A percentile compares a stretch with the other conserved stretches of the same genome.
Evolutionary conservation across 30 jellyfish, hydroid and myxozoan species (phyloP).

Genomic region (Turritopsis rubra): DNA sequence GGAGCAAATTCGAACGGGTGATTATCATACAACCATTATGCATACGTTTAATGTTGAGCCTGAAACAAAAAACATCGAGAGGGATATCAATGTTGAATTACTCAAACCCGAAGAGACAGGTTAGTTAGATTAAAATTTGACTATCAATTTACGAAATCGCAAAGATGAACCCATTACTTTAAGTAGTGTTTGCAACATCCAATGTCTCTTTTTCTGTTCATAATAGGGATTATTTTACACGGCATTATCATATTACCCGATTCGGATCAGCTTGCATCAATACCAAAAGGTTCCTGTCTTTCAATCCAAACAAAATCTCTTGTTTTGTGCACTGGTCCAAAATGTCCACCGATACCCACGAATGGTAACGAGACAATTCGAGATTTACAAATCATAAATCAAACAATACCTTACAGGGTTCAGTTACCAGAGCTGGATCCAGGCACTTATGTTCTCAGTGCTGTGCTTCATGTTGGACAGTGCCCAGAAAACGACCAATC

Average conservation of each 20-base stretch:
- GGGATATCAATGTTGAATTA: conserved; percentile 13
- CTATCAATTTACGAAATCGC: background rate
- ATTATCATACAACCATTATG: conserved; percentile 29
- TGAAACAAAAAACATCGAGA: background rate
- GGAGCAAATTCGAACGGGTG: conserved; percentile 22
- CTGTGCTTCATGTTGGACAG: conserved; percentile 17
- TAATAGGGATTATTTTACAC: conserved; percentile 17
- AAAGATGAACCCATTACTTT: no score
- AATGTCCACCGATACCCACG: background rate
- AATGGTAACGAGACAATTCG: conserved; percentile 7
- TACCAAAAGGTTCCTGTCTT: conserved; percentile 23
- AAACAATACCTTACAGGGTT: conserved; percentile 16
- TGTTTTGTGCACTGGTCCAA: conserved; percentile 13
- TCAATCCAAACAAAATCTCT: conserved; percentile 16
- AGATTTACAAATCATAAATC: background rate
- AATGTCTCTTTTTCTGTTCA: background rate
- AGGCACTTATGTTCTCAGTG: conserved; percentile 30
- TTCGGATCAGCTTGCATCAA: background rate
- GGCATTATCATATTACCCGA: conserved; percentile 25
- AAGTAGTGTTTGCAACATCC: no score
- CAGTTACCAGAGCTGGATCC: conserved; percentile 26
- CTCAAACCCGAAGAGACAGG: conserved; percentile 22
- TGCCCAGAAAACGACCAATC: conserved; percentile 32
- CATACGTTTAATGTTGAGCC: conserved; percentile 2
- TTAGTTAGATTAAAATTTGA: no score